Percentiles rank a stretch among this genome's conserved stretches.
phyloP scores from a whole-genome alignment of 2,113 vertebrate genomes.

The Vulpes lagopus region DNA sequence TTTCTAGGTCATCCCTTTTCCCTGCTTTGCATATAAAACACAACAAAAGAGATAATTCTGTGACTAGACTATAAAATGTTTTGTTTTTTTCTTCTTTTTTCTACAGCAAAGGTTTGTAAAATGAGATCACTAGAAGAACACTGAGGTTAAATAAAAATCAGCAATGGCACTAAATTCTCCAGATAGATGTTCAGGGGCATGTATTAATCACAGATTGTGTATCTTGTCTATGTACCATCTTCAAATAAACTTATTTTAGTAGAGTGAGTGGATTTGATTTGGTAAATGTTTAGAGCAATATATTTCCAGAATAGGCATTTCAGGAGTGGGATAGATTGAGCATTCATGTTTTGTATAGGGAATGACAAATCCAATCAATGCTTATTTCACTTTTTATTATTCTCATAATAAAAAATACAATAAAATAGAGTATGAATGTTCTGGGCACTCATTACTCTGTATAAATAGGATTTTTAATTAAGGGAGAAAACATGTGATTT shows the following conservation, averaged over 20 bases:
- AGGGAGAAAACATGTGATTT: background rate
- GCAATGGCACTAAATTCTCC: slow-evolving; percentile 5
- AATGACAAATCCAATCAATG: slow-evolving; percentile 67
- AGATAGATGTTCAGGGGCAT: background rate
- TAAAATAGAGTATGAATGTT: slow-evolving; percentile 40
- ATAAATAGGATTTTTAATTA: slow-evolving; percentile 71
- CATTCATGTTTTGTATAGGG: slow-evolving; percentile 47
- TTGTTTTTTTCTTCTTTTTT: background rate
- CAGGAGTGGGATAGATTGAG: background rate
- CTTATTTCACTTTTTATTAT: slow-evolving; percentile 75
- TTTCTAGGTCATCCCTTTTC: slow-evolving; percentile 16
- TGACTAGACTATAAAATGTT: background rate
- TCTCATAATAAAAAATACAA: slow-evolving; percentile 61
- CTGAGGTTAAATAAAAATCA: slow-evolving; percentile 4
- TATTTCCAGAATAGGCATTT: slow-evolving; percentile 39
- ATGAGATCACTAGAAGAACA: background rate
- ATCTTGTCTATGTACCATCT: slow-evolving; percentile 19
- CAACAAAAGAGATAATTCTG: background rate
- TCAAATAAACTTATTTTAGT: slow-evolving; percentile 28
- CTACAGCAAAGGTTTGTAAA: background rate
- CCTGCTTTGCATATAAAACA: slow-evolving; percentile 34
- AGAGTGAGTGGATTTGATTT: slow-evolving; percentile 58
- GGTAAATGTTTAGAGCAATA: slow-evolving; percentile 48
- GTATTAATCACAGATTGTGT: background rate
- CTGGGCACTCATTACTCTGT: background rate